Conservation (phyloP, 2,888 invertebrate species). For the Sminthurides aquaticus region DNA sequence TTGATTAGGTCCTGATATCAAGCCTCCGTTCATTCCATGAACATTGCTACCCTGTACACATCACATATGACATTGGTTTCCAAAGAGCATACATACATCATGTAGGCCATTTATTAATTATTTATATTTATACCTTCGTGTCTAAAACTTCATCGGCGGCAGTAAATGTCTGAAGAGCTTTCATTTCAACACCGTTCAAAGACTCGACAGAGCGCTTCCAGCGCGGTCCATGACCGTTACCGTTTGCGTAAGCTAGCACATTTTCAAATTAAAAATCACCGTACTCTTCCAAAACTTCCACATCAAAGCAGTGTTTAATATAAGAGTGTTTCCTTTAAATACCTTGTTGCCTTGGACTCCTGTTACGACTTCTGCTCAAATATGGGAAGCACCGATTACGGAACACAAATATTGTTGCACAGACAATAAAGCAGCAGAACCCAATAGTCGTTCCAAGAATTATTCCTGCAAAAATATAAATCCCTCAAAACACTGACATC, state of each 20-base stretch:
- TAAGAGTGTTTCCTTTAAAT: too few relatives aligned
- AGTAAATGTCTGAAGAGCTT: too few relatives aligned
- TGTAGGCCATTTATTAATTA: slow-evolving; percentile 1
- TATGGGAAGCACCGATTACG: slow-evolving; percentile 38
- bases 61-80: too few relatives aligned
- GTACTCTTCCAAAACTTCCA: too few relatives aligned
- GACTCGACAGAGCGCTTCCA: slow-evolving; percentile 36
- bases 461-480: slow-evolving; percentile 30
- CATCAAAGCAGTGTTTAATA: too few relatives aligned
- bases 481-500: too few relatives aligned
- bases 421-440: slow-evolving; percentile 32
- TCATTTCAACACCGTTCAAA: slow-evolving; percentile 40
- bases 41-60: slow-evolving; percentile 33
- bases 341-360: too few relatives aligned
- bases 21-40: slow-evolving; percentile 29
- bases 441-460: slow-evolving; percentile 31
- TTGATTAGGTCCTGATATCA: slow-evolving; percentile 31
- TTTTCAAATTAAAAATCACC: too few relatives aligned
- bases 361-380: slow-evolving; percentile 12
- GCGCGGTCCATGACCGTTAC: slow-evolving; percentile 36
- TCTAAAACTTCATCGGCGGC: too few relatives aligned
- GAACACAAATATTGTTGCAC: slow-evolving; percentile 36
- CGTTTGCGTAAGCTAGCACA: slow-evolving; percentile 29
- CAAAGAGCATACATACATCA: background rate
- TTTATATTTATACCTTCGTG: slow-evolving; percentile 36